Evolutionary conservation across 2,113 vertebrate genomes (phyloP).

Genomic region (Perca flavescens): DNA sequence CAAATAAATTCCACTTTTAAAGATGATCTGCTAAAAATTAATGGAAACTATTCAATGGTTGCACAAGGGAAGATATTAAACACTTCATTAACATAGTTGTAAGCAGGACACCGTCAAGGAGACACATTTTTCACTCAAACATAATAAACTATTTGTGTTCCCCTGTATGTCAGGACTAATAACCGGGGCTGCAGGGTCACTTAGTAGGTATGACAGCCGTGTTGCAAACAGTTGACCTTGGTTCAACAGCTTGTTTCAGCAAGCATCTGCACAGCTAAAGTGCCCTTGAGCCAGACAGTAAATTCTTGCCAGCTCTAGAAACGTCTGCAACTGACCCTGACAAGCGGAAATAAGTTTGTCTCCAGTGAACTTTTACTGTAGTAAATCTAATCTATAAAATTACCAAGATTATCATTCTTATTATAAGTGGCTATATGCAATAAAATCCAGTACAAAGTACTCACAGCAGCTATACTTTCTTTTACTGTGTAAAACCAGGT

Average conservation of each 20-base stretch:
- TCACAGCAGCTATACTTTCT: neutral
- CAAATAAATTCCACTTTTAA: neutral
- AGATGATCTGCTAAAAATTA: neutral
- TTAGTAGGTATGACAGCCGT: neutral
- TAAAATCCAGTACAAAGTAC: neutral
- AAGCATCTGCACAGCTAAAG: constrained; percentile 11
- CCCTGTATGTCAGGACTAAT: neutral
- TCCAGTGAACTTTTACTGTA: constrained; percentile 3
- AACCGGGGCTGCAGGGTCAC: constrained; percentile 1
- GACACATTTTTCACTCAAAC: neutral
- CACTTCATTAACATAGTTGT: neutral
- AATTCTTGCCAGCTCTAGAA: neutral
- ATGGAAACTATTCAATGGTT: neutral
- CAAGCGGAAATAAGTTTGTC: neutral
- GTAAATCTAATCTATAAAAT: constrained; percentile 1
- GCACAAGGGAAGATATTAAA: neutral
- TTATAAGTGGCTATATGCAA: neutral
- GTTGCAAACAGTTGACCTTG: constrained; percentile 19
- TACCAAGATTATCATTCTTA: neutral
- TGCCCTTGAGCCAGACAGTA: constrained; percentile 30
- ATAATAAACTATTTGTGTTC: neutral
- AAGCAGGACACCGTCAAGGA: neutral
- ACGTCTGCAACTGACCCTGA: constrained; percentile 4
- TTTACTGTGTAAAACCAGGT: neutral
- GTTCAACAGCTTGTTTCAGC: constrained; percentile 16